Evolutionary conservation across 2,888 invertebrate genomes (phyloP).

Genomic region (Patella pellucida): DNA sequence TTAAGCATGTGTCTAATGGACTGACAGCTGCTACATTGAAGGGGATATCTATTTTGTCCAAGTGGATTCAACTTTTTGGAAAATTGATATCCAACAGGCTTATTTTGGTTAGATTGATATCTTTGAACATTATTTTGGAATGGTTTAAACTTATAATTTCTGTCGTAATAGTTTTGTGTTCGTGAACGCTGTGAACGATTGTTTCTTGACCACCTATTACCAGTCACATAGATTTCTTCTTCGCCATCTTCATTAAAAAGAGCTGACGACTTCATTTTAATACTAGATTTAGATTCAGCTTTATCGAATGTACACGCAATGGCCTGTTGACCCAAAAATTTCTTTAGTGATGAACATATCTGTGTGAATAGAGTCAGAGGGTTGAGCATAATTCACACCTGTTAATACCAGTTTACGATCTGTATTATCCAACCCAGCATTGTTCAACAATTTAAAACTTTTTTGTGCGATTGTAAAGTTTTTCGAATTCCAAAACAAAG

Average conservation of each 20-base stretch:
- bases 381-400: background rate
- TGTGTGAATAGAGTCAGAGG: background rate
- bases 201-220: slow-evolving; percentile 3
- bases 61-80: background rate
- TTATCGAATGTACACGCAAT: background rate
- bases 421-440: background rate
- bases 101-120: background rate
- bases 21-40: background rate
- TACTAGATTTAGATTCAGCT: background rate
- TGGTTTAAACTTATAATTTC: background rate
- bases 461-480: background rate
- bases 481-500: background rate
- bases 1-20: background rate
- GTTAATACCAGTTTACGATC: background rate
- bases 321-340: background rate
- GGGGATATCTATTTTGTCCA: background rate
- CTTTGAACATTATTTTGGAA: background rate
- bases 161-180: background rate
- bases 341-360: background rate
- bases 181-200: background rate
- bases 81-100: background rate
- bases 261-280: background rate
- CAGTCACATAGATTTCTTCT: background rate
- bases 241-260: background rate
- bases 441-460: background rate